Base-by-base conservation (phyloP, 2,888 invertebrate genomes). In the Phytoseiulus persimilis region DNA sequence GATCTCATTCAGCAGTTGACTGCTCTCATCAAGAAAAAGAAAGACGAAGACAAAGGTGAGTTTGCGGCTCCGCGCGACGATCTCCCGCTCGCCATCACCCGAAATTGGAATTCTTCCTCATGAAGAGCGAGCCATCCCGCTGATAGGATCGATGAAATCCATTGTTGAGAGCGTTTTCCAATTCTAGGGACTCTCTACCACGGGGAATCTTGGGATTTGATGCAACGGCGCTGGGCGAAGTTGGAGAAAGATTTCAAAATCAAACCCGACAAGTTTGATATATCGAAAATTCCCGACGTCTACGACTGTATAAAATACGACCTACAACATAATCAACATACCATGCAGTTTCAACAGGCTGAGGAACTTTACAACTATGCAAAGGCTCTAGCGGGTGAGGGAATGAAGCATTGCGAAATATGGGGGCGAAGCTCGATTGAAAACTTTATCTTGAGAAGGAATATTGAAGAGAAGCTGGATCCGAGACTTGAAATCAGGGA, bases 221-320 rank as follows among this genome's bases (percentile, higher is more conserved):
- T 99, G 96, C 97, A 97, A 9, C 94, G 99, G 32, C 94, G 99
- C 28, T 99, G 99, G 99, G 96, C 97, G 83, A 99, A 99, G 93
- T 96, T 99, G 90, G 97, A 98, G 92, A 98, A 99, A 93, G 99
- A 99, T 93, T 99, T 99, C 93, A 96, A 96, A 92, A 96, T 96
- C 0, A 98, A 98, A 93, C 96, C 96, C 92, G 96, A 96, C 91
- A 95, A 95, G 83, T 99, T 96, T 93, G 99, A 99, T 93, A 99
- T 99, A 92, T 98, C 98, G 9, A 99, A 99, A 94, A 97, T 99
- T 90, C 99, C 99, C 0, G 99, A 99, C 93, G 99, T 99, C 91
- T 99, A 99, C 92, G 99, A 99, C 94, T 99, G 99, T 92, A 99
- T 99, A 92, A 99, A 99, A 93, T 99, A 98, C 92, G 99, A 99